Evolutionary conservation across 2,797 vertebrate genomes (phyloP), one percentile per base, ranked within the genome.

Genomic region (Onychomys leucogaster): DNA sequence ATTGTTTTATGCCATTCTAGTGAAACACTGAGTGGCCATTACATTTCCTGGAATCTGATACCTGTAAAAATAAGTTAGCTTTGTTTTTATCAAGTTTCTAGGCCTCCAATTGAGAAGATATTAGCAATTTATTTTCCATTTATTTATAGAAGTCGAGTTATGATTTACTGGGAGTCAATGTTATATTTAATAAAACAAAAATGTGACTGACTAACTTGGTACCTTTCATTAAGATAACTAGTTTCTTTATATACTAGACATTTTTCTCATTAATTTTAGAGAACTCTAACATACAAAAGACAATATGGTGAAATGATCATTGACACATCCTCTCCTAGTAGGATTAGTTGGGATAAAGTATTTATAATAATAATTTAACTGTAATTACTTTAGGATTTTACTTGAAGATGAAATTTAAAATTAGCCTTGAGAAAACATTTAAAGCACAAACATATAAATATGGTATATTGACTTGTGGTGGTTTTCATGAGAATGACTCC

Each of bases 121-220:
- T 90, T 65, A 89, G 43, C 34, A 95, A 78, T 96, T 94, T 86
- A 84, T 95, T 97, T 92, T 92, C 61, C 73, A 81, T 80, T 92
- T 89, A 91, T 78, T 95, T 94, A 89, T 34, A 84, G 80, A 97
- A 78, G 17, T 80, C 25, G 11, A 81, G n/a, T 80, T 90, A 10
- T 90, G 29, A 94, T 94, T 95, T 90, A 90, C 19, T 71, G 6
- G 41, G 82, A 90, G 21, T 91, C 5, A 32, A 29, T 78, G n/a
- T 2, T 37, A 2, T 63, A 61, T 67, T 95, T 97, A 83, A 61
- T 77, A 91, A 88, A 78, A 76, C 69, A 12, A 25, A 97, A 97
- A 86, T 63, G 5, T 77, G n/a, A 8, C 17, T 77, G n/a, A 8
- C 21, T 59, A 37, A 59, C 14, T 37, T 69, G 81, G 5, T 81